phyloP scores from a whole-genome alignment of 2,797 vertebrate species.

The Halcyon chelicuti region DNA sequence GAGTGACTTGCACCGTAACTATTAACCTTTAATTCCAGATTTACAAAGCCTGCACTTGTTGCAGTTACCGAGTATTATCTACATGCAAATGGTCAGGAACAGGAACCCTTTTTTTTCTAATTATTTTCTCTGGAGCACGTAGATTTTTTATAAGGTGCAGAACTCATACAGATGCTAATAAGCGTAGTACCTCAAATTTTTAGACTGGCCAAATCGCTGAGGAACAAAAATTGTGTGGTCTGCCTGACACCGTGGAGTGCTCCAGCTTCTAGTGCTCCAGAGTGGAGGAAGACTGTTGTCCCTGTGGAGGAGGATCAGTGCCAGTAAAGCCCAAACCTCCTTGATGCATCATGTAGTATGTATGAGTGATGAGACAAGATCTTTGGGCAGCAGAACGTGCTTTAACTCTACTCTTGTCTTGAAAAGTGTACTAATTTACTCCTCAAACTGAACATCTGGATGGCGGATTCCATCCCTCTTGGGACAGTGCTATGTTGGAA shows the following conservation, averaged over 20 bases:
- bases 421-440: not conserved
- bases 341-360: rapidly evolving
- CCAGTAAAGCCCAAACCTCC: not conserved
- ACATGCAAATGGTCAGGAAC: not conserved
- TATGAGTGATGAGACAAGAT: not conserved
- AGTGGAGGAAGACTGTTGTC: not conserved
- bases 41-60: not conserved
- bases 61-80: not conserved
- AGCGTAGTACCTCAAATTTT: not conserved
- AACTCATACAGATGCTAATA: not conserved
- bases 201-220: not conserved
- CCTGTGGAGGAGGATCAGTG: not conserved
- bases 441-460: rapidly evolving
- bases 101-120: not conserved
- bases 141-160: not conserved
- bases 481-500: rapidly evolving
- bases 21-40: not conserved
- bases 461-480: not conserved
- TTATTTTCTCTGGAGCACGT: not conserved
- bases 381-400: not conserved
- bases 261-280: not conserved
- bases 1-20: not conserved
- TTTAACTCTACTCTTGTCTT: not conserved
- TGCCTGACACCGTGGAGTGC: not conserved
- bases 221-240: not conserved